Base-by-base conservation (phyloP, 2,797 vertebrate genomes). In the Halcyon badia region DNA sequence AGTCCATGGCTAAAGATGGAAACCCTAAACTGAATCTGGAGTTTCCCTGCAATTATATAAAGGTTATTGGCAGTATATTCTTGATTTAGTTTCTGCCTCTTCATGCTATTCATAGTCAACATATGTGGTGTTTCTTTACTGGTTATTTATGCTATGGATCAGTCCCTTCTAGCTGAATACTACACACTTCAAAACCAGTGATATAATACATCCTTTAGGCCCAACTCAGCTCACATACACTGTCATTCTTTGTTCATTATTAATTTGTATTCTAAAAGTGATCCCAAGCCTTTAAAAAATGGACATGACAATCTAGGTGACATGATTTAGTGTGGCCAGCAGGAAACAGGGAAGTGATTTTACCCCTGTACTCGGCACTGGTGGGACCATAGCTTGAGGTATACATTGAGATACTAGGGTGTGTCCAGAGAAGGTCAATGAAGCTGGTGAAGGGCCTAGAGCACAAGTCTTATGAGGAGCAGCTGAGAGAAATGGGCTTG, bases 41-140 rank as follows among this genome's bases (percentile, higher is more conserved):
- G 80, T 95, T 97, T 90, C 85, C 95, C 80, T 96, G 49, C 41
- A 68, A 35, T 76, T 75, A 28, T 64, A 44, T 64, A 44, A 93
- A 94, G 46, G 15, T 58, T 89, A 81, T 52, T 77, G 71, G 64
- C 65, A 87, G 39, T 6, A 33, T 90, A 54, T 93, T 84, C 77
- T 80, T 93, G 57, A 72, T 83, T 39, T 41, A 77, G 58, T 51
- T 94, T 41, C n/a, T 90, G n/a, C 56, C 30, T 65, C 35, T 73
- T 95, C 33, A 33, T 92, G 44, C 56, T 91, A 42, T 76, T 77
- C 18, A 30, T 26, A 44, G 51, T 42, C 9, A 4, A 94, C 83
- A 44, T 75, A 44, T 1, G 2, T 72, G 51, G 10, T 84, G 39
- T 87, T 89, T 90, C 65, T 75, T 72, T 81, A 44, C 35, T 68